phyloP scores from a whole-genome alignment of 2,888 invertebrate species.

The Callyntrura sp. region DNA sequence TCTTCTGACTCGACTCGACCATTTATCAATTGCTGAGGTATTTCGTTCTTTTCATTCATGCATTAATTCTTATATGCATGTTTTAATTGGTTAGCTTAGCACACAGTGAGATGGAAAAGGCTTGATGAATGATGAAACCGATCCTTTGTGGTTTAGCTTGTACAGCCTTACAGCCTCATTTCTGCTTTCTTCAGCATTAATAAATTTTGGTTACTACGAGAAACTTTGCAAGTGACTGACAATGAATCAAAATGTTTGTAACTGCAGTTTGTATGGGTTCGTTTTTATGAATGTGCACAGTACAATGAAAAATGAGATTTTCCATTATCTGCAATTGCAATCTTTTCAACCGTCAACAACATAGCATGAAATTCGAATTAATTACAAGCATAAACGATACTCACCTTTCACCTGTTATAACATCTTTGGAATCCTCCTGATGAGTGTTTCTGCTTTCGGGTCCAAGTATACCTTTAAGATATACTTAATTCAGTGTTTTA shows the following conservation, averaged over 20 bases:
- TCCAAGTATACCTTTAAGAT: neutral
- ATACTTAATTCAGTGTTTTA: neutral
- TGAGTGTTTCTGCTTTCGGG: neutral
- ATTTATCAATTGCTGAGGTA: neutral
- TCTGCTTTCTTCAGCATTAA: constrained; percentile 4
- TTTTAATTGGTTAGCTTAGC: constrained; percentile 22
- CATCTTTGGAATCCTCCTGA: neutral
- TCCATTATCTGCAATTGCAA: neutral
- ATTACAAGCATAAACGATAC: constrained; percentile 48
- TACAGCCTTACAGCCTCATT: neutral
- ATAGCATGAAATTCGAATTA: constrained; percentile 6
- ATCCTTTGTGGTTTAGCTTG: neutral
- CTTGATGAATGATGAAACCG: constrained; percentile 20
- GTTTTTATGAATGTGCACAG: neutral
- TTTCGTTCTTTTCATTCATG: neutral
- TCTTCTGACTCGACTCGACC: constrained; percentile 17
- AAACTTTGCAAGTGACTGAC: neutral
- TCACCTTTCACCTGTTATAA: constrained; percentile 54
- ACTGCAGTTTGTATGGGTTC: neutral
- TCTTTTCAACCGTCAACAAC: neutral
- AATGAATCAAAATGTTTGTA: too few species aligned
- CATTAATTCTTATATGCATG: neutral
- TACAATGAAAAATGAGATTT: constrained; percentile 10
- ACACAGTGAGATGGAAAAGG: neutral
- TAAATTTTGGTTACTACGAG: constrained; percentile 8